phyloP scores from a whole-genome alignment of 1,140 invertebrate genomes.

The Ladona fulva region DNA sequence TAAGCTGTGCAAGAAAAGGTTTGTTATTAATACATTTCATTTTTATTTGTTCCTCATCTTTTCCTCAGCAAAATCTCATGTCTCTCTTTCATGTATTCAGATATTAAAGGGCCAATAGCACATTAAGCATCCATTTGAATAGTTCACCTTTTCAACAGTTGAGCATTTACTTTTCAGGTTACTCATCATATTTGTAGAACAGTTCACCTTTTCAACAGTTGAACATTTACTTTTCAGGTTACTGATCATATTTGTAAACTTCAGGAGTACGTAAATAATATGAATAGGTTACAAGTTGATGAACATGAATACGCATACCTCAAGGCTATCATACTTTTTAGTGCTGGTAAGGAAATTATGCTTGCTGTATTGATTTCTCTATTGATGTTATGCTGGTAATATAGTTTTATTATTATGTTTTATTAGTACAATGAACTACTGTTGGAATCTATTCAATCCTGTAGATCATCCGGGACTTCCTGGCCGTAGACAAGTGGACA shows the following conservation, averaged over 20 bases:
- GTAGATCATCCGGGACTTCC: constrained; percentile 38
- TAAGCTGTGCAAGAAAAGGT: too few relatives aligned
- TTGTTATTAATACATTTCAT: too few relatives aligned
- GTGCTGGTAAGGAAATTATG: constrained; percentile 40
- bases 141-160: constrained; percentile 16
- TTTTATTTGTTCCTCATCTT: too few relatives aligned
- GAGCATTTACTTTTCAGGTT: constrained; percentile 36
- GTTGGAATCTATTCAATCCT: constrained; percentile 10
- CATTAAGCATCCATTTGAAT: too few relatives aligned
- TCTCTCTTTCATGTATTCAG: too few relatives aligned
- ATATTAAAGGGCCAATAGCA: too few relatives aligned
- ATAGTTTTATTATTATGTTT: background rate
- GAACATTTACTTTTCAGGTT: constrained; percentile 36
- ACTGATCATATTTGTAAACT: constrained; percentile 74
- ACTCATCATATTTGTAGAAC: constrained; percentile 74
- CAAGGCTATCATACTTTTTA: constrained; percentile 78
- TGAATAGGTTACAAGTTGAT: constrained; percentile 66
- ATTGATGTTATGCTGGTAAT: background rate
- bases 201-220: constrained; percentile 16
- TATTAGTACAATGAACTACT: too few relatives aligned
- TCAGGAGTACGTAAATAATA: constrained; percentile 69
- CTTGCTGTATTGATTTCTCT: background rate
- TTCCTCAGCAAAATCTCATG: too few relatives aligned
- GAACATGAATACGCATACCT: constrained; percentile 82
- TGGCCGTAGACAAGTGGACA: constrained; percentile 44